Conservation (phyloP, 2,113 vertebrate genomes). For the Camelus bactrianus region DNA sequence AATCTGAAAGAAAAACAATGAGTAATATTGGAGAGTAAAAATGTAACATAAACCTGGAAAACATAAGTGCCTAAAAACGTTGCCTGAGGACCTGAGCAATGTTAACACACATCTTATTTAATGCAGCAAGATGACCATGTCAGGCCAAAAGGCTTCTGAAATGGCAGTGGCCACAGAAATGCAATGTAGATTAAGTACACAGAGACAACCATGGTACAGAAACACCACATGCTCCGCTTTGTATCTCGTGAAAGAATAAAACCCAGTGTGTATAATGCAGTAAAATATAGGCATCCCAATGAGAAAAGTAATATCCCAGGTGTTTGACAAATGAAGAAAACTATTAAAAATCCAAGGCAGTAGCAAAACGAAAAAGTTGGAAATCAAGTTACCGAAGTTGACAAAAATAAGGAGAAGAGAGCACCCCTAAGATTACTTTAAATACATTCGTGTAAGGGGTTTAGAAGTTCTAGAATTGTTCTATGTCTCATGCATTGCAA, state of each 20-base stretch:
- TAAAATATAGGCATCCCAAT: background rate
- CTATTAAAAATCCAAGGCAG: background rate
- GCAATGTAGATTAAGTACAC: background rate
- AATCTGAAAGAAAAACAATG: slow-evolving; percentile 70
- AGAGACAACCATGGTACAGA: background rate
- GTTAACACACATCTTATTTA: background rate
- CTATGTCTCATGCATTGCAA: background rate
- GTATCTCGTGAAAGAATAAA: slow-evolving; percentile 32
- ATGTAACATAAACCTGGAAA: slow-evolving; percentile 53
- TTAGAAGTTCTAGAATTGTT: background rate
- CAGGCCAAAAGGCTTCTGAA: background rate
- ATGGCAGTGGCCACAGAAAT: slow-evolving; percentile 17
- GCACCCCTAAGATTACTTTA: background rate
- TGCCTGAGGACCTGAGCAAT: background rate
- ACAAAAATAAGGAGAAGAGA: slow-evolving; percentile 1
- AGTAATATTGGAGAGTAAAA: slow-evolving; percentile 61
- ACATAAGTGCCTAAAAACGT: background rate
- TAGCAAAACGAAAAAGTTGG: background rate
- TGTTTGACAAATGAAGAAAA: slow-evolving; percentile 8
- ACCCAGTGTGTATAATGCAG: background rate
- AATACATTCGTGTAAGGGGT: background rate
- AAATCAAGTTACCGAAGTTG: background rate
- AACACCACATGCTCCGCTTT: background rate
- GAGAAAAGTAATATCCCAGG: background rate
- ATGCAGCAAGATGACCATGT: background rate